Evolutionary conservation across 2,888 invertebrate species (phyloP).

Genomic region (Catotricha subobsoleta): DNA sequence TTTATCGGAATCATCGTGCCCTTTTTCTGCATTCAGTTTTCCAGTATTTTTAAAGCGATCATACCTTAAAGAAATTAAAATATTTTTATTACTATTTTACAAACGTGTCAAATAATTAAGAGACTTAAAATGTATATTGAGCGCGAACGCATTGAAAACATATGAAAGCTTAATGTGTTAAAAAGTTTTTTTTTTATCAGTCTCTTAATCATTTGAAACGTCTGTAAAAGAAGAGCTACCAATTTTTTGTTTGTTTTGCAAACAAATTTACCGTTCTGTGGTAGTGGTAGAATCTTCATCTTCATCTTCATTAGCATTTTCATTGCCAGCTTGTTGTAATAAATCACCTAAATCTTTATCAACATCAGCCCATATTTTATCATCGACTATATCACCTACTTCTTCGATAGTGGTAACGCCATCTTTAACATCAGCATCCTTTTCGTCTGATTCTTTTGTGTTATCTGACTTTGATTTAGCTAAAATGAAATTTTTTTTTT

Average conservation of each 20-base stretch:
- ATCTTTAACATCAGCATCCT: slow-evolving; percentile 17
- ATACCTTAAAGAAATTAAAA: slow-evolving; percentile 29
- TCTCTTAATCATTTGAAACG: too few species aligned
- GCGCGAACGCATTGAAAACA: too few species aligned
- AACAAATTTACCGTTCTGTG: slow-evolving; percentile 32
- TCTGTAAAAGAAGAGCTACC: too few species aligned
- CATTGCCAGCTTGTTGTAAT: slow-evolving; percentile 45
- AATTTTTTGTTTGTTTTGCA: too few species aligned
- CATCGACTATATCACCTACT: slow-evolving; percentile 39
- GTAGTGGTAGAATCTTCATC: slow-evolving; percentile 40
- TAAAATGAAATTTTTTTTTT: not conserved
- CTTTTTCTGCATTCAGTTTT: slow-evolving; percentile 28
- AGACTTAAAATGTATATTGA: not conserved
- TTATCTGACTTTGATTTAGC: slow-evolving; percentile 12
- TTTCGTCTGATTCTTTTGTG: slow-evolving; percentile 12
- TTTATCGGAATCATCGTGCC: slow-evolving; percentile 17
- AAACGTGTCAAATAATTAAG: not conserved
- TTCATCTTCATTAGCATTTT: slow-evolving; percentile 51
- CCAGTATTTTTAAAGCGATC: slow-evolving; percentile 48
- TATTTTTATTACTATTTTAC: not conserved
- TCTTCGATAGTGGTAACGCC: slow-evolving; percentile 17
- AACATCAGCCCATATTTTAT: slow-evolving; percentile 64
- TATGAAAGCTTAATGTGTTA: too few species aligned
- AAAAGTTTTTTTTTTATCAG: too few species aligned
- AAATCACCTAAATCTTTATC: slow-evolving; percentile 66